Evolutionary conservation across 2,888 invertebrate genomes (phyloP), one percentile per base, ranked within the genome.

Genomic region (Stegophylla sp.): DNA sequence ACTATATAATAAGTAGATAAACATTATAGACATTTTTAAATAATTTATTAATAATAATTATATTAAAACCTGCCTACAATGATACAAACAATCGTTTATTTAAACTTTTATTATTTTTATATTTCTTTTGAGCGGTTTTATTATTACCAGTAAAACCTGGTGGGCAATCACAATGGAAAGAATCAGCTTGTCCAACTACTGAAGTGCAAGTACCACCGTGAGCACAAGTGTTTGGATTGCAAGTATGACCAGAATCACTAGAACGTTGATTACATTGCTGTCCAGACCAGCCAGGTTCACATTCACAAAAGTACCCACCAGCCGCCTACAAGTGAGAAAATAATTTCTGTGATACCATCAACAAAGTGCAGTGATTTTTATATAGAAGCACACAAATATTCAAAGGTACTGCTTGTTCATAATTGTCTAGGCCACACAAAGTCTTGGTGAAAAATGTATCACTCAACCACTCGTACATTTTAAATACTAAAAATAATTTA

Each of bases 121-220:
- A 53, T 23, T 53, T 51, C 34, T 34, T 34, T 34, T 34, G 7
- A 34, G 7, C 7, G 34, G 17, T 51, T 64, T 51, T 51, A 66
- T 53, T 45, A 67, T 79, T 87, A 92, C 93, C 93, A 87, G 89
- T 89, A 88, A 90, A 94, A 41, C 97, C 97, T 5, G 95, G 93
- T 0, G 96, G 96, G 86, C 97, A 98, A 0, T 96, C 95, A 86
- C 97, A 96, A 64, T 91, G 92, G 86, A 94, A 96, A 83, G 90
- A 91, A 86, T 94, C 92, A 82, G 96, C 91, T 15, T 94, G 88
- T 51, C 87, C 88, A 83, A 77, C 69, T 71, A 88, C 87, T 74
- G 51, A n/a, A 86, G 96, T 96, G 85, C 97, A 98, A 0, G 94
- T 95, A 20, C 97, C 97, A 28, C 96, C 96, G 69, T 84, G 92